Evolutionary conservation across 2,888 invertebrate genomes (phyloP), one percentile per base, ranked within the genome.

Genomic region (Pristionchus japonicus): DNA sequence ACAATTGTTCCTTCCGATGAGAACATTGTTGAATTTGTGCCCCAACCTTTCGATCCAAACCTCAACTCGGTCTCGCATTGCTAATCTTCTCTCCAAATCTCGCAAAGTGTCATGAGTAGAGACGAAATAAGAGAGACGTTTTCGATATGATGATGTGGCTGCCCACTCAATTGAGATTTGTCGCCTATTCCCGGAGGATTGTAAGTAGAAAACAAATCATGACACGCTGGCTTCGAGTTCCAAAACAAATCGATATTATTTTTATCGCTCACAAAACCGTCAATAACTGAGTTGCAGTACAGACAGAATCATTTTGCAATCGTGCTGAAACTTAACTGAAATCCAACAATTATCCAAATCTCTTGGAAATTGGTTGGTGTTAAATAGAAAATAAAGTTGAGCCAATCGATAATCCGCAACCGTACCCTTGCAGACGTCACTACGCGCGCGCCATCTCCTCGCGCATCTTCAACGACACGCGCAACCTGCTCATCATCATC

Each of bases 401-500:
- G n/a, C n/a, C 31, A 34, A 83, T 52, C 82, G 80, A 52, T 83
- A 80, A 49, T 13, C 34, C 1, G 1, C 49, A 77, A 67, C 67
- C 6, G 82, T 83, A 80, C 1, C 43, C 4, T 77, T 90, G 61
- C 88, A 93, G 93, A 88, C 90, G 91, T 49, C 91, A 91, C 84
- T 92, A 90, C 80, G 92, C 93, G 11, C 90, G 91, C 74, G 84
- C 90, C 40, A 93, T 93, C 85, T 92, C 92, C 83, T 90, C 90
- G 13, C 85, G 92, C 86, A 93, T 93, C 82, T 93, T 93, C 91
- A 93, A 93, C 88, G 92, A 93, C 86, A 93, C 92, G 9, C 88
- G 90, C 31, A 93, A 93, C 83, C 92, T 93, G 86, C 90, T 93
- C 40, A 92, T 93, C 74, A 93, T 93, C 70, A 93, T 93, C 84